Evolutionary conservation across 30 jellyfish, hydroid and myxozoan species (phyloP), one percentile per base, ranked within the genome.

Genomic region (Pelagia noctiluca): DNA sequence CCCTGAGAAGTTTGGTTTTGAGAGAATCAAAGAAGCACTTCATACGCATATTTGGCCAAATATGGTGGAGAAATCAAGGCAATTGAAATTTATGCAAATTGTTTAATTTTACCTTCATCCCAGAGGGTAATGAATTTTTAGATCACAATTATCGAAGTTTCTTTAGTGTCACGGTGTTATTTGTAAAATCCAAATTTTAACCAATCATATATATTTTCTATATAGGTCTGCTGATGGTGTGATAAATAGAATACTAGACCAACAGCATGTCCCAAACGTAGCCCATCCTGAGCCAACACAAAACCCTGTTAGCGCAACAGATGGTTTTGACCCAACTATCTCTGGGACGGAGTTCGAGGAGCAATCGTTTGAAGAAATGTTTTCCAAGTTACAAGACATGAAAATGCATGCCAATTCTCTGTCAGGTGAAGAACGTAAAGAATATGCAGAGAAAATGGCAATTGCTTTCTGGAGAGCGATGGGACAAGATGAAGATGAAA

Each of bases 391-490:
- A 72, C 82, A 85, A 25, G 96, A 90, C 2, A 90, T 90, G 97
- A 90, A 90, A 37, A 21, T 80, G 49, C 90, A 80, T 64, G 90
- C 90, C 1, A 61, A 66, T 25, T 80, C 90, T 2, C 90, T 80
- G 36, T 72, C 90, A 29, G 90, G 35, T 66, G 96, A 93, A 2
- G 90, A 71, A 35, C 77, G 98, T 10, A 93, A 87, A 46, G 94
- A 79, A 24, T 93, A 80, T 68, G 98, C 98, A 5, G 97, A 88
- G 50, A 78, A 87, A 83, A 95, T 93, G 34, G 94, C 96, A 3
- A n/a, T 87, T 19, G 98, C 97, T 21, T 93, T 93, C 72, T 87
- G 96, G 98, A 92, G 65, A 67, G 97, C 98, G 38, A 74, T 93
- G 86, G 98, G 94, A 37, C 67, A 63, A 37, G 96, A 87, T 49